Evolutionary conservation across 2,797 vertebrate species (phyloP).

Genomic region (Uromys caudimaculatus): DNA sequence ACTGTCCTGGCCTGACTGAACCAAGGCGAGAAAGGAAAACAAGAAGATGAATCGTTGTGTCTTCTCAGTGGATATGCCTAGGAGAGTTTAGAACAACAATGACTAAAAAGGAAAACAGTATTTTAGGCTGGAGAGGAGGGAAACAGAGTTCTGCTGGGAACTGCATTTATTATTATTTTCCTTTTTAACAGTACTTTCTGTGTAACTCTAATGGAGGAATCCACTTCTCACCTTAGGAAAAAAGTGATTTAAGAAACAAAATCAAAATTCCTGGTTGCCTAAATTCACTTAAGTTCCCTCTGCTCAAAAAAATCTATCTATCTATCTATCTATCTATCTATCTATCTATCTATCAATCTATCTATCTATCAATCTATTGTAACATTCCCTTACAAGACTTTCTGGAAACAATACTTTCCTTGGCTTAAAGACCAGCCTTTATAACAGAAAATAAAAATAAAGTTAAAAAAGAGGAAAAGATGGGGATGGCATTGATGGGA

Average conservation of each 20-base stretch:
- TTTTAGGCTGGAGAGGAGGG: constrained; percentile 64
- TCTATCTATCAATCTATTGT: no score
- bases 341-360: no score
- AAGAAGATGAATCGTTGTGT: constrained; percentile 86
- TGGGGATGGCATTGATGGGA: accelerated
- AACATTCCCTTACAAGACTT: not conserved
- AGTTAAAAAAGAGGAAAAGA: not conserved
- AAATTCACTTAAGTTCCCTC: not conserved
- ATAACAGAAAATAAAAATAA: not conserved
- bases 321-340: no score
- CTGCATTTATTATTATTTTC: constrained; percentile 66
- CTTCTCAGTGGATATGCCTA: constrained; percentile 78
- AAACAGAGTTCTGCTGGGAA: constrained; percentile 44
- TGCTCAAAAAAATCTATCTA: no score
- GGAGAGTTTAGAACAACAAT: constrained; percentile 81
- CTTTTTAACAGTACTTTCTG: constrained; percentile 56
- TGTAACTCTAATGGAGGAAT: constrained; percentile 55
- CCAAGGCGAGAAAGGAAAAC: constrained; percentile 85
- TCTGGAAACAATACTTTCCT: not conserved
- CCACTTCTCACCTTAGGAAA: constrained; percentile 63
- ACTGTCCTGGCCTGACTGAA: constrained; percentile 83
- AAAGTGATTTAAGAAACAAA: not conserved
- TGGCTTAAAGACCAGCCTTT: not conserved
- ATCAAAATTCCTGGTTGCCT: not conserved
- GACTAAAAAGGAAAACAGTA: constrained; percentile 83